Evolutionary conservation across 1,140 invertebrate species (phyloP).

Genomic region (Papilio glaucus): DNA sequence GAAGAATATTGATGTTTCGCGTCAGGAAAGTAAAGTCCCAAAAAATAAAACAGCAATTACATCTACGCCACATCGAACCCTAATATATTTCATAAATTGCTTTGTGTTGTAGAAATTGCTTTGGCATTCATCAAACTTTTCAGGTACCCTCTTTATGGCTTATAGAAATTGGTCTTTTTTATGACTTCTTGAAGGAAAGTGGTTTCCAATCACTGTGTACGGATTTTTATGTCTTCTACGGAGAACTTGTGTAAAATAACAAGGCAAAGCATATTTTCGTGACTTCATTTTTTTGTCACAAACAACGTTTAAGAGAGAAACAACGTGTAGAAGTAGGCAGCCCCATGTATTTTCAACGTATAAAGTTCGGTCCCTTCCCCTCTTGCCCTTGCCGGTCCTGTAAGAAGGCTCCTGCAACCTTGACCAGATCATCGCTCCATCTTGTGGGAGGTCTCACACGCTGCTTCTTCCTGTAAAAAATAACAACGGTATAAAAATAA

Average conservation of each 20-base stretch:
- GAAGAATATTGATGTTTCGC: background rate
- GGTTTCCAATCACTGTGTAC: constrained; percentile 28
- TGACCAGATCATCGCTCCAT: too few relatives aligned
- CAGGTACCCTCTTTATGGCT: constrained; percentile 39
- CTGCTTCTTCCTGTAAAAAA: too few relatives aligned
- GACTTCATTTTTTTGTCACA: too few relatives aligned
- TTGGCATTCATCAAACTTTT: constrained; percentile 44
- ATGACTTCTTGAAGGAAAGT: constrained; percentile 42
- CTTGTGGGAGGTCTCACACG: too few relatives aligned
- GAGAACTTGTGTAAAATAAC: background rate
- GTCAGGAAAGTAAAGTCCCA: background rate
- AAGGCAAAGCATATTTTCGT: too few relatives aligned
- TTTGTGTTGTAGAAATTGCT: constrained; percentile 41
- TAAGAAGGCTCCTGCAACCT: too few relatives aligned
- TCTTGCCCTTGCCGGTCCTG: too few relatives aligned
- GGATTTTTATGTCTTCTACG: constrained; percentile 10
- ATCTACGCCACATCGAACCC: background rate
- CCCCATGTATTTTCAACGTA: too few relatives aligned
- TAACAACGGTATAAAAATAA: too few relatives aligned
- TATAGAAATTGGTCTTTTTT: constrained; percentile 44
- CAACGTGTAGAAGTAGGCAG: too few relatives aligned
- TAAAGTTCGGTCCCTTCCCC: too few relatives aligned
- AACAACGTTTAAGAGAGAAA: too few relatives aligned
- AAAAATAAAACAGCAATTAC: constrained; percentile 10
- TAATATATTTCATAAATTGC: constrained; percentile 32